Percentiles rank a stretch among this genome's conserved stretches.
Conservation (phyloP, 1,140 invertebrate species). For the Onthophagus taurus region DNA sequence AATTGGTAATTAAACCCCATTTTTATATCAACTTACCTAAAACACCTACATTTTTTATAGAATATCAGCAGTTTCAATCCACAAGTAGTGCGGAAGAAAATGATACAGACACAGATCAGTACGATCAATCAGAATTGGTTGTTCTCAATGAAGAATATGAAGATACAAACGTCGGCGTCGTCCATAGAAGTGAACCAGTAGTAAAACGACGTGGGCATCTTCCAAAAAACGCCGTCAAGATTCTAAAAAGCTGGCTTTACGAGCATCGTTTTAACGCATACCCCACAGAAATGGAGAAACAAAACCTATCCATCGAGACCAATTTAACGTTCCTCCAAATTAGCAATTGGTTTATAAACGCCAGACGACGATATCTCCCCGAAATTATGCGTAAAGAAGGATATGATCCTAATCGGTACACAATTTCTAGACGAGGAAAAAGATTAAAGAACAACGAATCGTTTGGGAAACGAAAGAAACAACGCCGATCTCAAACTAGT, state of each 20-base stretch:
- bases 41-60: constrained; percentile 12
- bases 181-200: constrained; percentile 17
- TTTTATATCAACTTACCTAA: too few species aligned
- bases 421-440: constrained; percentile 60
- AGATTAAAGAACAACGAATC: constrained; percentile 7
- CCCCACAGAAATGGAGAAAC: constrained; percentile 88
- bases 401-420: constrained; percentile 64
- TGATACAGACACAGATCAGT: constrained; percentile 30
- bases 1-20: constrained; percentile 14
- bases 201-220: constrained; percentile 80
- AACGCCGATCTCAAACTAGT: constrained; percentile 11
- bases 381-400: constrained; percentile 72
- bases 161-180: constrained; percentile 5
- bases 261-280: constrained; percentile 93
- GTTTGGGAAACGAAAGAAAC: constrained; percentile 42
- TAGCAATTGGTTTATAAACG: constrained; percentile 82
- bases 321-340: constrained; percentile 82
- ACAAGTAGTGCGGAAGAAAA: constrained; percentile 33
- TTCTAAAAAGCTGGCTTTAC: constrained; percentile 86
- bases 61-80: constrained; percentile 26
- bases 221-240: constrained; percentile 84
- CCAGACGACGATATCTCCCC: constrained; percentile 49
- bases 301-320: constrained; percentile 73
- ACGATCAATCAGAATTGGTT: constrained; percentile 21
- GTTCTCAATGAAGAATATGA: constrained; percentile 12